A percentile compares a stretch with the other conserved stretches of the same genome.
Conservation (phyloP, 2,888 invertebrate species). For the Apomyelois bistriatella region DNA sequence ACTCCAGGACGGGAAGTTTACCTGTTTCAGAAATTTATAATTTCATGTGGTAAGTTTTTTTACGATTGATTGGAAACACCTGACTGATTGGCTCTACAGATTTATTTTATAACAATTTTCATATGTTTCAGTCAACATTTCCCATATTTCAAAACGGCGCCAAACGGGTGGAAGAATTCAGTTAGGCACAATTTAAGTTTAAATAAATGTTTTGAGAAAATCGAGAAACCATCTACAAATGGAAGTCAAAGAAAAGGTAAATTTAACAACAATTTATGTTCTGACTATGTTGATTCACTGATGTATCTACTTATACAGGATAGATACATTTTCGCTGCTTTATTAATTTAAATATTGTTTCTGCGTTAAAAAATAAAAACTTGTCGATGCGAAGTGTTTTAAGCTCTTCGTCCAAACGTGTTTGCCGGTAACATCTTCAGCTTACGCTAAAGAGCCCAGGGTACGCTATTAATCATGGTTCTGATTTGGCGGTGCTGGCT, state of each 20-base stretch:
- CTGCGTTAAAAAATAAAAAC: too few species aligned
- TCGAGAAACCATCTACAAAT: slow-evolving; percentile 95
- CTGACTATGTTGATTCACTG: too few species aligned
- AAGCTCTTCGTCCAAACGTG: too few species aligned
- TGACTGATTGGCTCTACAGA: neutral
- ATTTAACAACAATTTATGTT: neutral
- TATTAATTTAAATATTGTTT: too few species aligned
- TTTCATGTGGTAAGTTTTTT: slow-evolving; percentile 93
- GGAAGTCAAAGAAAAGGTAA: slow-evolving; percentile 89
- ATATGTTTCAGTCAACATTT: slow-evolving; percentile 95
- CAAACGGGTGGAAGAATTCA: slow-evolving; percentile 99
- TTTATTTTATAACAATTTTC: too few species aligned
- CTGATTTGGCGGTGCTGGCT: too few species aligned
- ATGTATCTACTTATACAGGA: too few species aligned
- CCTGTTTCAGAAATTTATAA: slow-evolving; percentile 99
- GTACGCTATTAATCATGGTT: too few species aligned
- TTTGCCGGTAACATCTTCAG: too few species aligned
- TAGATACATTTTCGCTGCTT: too few species aligned
- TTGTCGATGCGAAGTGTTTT: too few species aligned
- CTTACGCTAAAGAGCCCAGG: too few species aligned
- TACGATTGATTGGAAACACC: neutral
- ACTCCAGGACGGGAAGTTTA: slow-evolving; percentile 94
- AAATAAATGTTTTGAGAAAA: slow-evolving; percentile 99
- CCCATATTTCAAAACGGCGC: slow-evolving; percentile 98
- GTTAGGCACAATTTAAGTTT: slow-evolving; percentile 97